A percentile compares a stretch with the other conserved stretches of the same genome.
Conservation (phyloP, 2,113 vertebrate genomes). For the Lathamus discolor region DNA sequence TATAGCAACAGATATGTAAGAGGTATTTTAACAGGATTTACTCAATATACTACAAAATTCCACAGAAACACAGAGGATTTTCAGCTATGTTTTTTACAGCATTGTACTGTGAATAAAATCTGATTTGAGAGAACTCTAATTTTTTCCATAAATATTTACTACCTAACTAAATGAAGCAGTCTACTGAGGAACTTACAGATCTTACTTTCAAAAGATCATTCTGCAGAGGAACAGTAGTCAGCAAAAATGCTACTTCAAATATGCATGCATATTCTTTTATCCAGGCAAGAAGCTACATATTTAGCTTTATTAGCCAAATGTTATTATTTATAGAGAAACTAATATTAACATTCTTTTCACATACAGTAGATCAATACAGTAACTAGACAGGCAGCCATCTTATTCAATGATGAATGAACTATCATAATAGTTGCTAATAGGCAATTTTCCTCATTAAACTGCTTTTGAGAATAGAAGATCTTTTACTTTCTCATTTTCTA, state of each 20-base stretch:
- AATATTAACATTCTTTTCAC: not conserved
- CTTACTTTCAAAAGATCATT: not conserved
- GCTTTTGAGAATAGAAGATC: not conserved
- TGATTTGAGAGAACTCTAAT: not conserved
- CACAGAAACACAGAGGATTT: not conserved
- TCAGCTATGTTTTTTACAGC: not conserved
- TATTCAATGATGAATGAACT: not conserved
- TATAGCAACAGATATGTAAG: not conserved
- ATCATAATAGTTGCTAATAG: not conserved
- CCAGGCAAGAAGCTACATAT: not conserved
- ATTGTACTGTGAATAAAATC: not conserved
- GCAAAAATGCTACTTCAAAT: constrained; percentile 13
- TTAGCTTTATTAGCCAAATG: not conserved
- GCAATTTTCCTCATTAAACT: not conserved
- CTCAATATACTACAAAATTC: not conserved
- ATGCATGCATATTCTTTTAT: not conserved
- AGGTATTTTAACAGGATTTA: not conserved
- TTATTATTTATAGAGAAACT: not conserved
- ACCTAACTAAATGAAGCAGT: not conserved
- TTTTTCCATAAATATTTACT: constrained; percentile 6
- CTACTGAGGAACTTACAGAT: not conserved
- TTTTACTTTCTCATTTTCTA: not conserved
- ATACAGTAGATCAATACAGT: not conserved
- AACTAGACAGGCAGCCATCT: not conserved
- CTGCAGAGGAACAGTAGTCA: not conserved